Base-by-base conservation (phyloP, 2,797 vertebrate genomes). In the Decapterus maruadsi region DNA sequence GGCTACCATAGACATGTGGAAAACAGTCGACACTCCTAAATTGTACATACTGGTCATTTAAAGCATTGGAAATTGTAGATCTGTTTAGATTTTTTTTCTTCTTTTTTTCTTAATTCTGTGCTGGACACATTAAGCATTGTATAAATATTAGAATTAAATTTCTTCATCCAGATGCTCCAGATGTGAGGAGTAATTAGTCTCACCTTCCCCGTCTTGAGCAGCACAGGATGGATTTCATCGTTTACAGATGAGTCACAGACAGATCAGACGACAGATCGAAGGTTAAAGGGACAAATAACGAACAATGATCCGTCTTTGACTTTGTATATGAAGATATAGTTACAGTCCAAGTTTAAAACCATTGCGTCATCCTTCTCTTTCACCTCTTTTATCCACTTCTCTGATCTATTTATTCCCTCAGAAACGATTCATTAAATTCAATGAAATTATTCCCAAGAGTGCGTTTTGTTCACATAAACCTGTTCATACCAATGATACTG, bases 91-190 rank as follows among this genome's bases (percentile, higher is more conserved):
- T 34, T 34, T 34, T 34, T 64, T 4, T 40, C 36, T 68, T 36
- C 1, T 36, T 36, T 8, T 36, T 36, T 36, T 36, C 1, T 36
- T 36, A 48, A 48, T 19, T 8, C 72, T 85, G 91, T 93, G 92
- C 92, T 85, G 92, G 92, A 87, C 91, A 93, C 92, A 82, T 75
- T 19, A 48, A 88, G 68, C 51, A 72, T 87, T 80, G 36, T 64
- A 62, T 81, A 34, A 53, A 75, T 82, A 55, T 70, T 53, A 63
- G 8, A 36, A 40, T 66, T 45, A 1, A 0, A 1, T 67, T 29
- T 45, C 19, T 78, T 72, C 16, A 1, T 26, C 22, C 61, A 68
- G 74, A 77, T 69, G 38, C 14, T 64, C 10, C n/a, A 65, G 17
- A 75, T 64, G 5, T 61, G n/a, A 58, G 19, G 29, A 2, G 31